phyloP scores from a whole-genome alignment of 2,113 vertebrate genomes.

The Nothobranchius furzeri region DNA sequence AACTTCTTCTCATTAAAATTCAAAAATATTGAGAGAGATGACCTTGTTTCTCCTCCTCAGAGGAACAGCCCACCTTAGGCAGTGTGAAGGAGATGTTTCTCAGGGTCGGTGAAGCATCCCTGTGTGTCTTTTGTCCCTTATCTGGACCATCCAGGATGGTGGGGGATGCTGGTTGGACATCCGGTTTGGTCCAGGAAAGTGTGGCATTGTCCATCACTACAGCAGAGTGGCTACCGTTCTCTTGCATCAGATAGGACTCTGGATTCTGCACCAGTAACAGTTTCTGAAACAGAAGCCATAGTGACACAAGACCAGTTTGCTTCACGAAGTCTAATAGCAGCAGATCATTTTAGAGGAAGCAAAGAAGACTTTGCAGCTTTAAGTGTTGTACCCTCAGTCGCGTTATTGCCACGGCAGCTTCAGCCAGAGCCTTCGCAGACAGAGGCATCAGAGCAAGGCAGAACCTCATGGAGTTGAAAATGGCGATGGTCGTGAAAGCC shows the following conservation, averaged over 20 bases:
- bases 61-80: conserved; percentile 74
- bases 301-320: too few species aligned
- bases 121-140: background rate
- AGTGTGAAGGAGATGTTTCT: conserved; percentile 78
- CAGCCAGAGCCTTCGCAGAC: conserved; percentile 37
- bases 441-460: conserved; percentile 58
- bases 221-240: conserved; percentile 65
- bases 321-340: too few species aligned
- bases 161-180: background rate
- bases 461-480: conserved; percentile 85
- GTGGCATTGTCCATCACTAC: conserved; percentile 81
- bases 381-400: conserved; percentile 46
- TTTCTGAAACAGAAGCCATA: conserved; percentile 71
- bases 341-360: too few species aligned
- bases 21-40: background rate
- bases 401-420: conserved; percentile 28
- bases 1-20: too few species aligned
- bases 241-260: conserved; percentile 75
- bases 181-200: conserved; percentile 73
- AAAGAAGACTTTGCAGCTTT: too few species aligned
- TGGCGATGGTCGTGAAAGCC: conserved; percentile 85
- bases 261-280: conserved; percentile 80
- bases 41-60: fast-evolving
- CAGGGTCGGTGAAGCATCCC: conserved; percentile 47
- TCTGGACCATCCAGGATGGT: background rate